Evolutionary conservation across 2,113 vertebrate genomes (phyloP), one percentile per base, ranked within the genome.

Genomic region (Oreocharis arfaki): DNA sequence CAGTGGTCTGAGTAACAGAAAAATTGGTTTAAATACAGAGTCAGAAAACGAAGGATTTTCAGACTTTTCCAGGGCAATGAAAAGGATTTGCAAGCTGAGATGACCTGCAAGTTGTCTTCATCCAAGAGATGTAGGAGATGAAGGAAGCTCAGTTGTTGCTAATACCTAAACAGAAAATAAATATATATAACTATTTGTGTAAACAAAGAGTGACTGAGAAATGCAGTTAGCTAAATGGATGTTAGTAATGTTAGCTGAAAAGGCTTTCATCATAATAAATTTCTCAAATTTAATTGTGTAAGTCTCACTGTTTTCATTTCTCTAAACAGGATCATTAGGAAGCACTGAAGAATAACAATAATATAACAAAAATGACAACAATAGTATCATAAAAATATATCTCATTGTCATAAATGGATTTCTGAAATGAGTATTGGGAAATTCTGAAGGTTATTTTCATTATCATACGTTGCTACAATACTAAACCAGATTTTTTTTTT

Each of bases 271-370:
- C 28, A 26, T 59, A 85, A 94, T 73, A 87, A 65, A 91, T 82
- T 90, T 89, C 57, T 84, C 65, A 73, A 42, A 76, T 91, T 89
- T 83, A 93, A 93, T 93, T 87, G 61, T 39, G 3, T 87, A 82
- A 81, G 70, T 87, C 84, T 85, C 61, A 64, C 52, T 91, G 32
- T 60, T 95, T 93, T 93, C 85, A 76, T 47, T 95, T 93, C 67
- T 94, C 57, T 83, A 94, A 76, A 32, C 41, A 85, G 26, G 49
- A 80, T 73, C 94, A 90, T 93, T 93, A 90, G 67, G 90, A 90
- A 93, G 78, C 90, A 90, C 41, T 83, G 90, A 78, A 94, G 90
- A 93, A 94, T 88, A 93, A 76, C 53, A 95, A 32, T 56, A 93
- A 53, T 47, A 23, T 84, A 91, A 89, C 33, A 89, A 80, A 96